A percentile compares a stretch with the other conserved stretches of the same genome.
Conservation (phyloP, 2,797 vertebrate genomes). For the Pelobates cultripes region DNA sequence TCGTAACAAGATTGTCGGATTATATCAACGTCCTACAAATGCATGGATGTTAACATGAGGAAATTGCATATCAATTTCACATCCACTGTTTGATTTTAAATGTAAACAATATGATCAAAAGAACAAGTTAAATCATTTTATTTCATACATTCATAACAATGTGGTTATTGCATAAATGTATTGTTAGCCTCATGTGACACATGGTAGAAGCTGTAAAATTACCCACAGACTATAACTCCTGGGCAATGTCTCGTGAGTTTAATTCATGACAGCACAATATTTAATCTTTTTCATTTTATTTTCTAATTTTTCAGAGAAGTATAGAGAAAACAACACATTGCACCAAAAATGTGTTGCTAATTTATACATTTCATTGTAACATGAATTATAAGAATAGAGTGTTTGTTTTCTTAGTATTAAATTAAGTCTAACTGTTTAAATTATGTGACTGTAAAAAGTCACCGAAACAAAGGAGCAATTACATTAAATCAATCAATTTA, state of each 20-base stretch:
- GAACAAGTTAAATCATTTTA: slow-evolving; percentile 14
- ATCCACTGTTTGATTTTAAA: slow-evolving; percentile 13
- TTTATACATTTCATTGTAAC: too few relatives aligned
- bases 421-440: too few relatives aligned
- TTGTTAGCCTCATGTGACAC: neutral
- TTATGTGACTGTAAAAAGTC: too few relatives aligned
- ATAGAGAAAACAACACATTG: neutral
- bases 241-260: neutral
- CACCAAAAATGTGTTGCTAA: too few relatives aligned
- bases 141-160: neutral
- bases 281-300: neutral
- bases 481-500: too few relatives aligned
- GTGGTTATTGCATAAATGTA: neutral
- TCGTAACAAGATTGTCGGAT: slow-evolving; percentile 13
- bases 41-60: slow-evolving; percentile 20
- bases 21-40: slow-evolving; percentile 17
- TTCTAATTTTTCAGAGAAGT: neutral
- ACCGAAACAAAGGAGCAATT: too few relatives aligned
- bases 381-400: too few relatives aligned
- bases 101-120: slow-evolving; percentile 28
- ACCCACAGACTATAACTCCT: neutral
- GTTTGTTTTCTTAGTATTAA: too few relatives aligned
- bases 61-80: slow-evolving; percentile 16
- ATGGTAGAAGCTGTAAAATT: slow-evolving; percentile 1
- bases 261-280: neutral